Evolutionary conservation across 2,113 vertebrate species (phyloP), one percentile per base, ranked within the genome.

Genomic region (Aegithalos caudatus): DNA sequence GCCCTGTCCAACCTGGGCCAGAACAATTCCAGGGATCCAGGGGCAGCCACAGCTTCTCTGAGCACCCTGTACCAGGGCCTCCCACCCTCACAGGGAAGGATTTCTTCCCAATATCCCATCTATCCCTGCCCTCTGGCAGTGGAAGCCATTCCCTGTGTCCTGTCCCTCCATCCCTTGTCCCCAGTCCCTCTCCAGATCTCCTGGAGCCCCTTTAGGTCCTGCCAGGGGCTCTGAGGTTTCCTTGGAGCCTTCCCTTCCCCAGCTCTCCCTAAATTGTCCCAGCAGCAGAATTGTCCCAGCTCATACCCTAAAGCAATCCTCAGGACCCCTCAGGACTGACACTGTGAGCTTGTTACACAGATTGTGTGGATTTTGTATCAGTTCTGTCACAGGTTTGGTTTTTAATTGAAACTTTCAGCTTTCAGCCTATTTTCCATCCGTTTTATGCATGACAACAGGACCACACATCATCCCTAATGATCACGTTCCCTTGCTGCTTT

Each of bases 21-120:
- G 45, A 0, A 1, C 45, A 47, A 9, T 81, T 0, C 23, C 28
- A 60, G 61, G 23, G 45, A 67, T 67, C 44, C 71, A 86, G 78
- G n/a, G 28, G 7, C 69, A 81, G 37, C 45, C 38, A 38, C 60
- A 88, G 60, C 69, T 51, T 1, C 45, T 58, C 37, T 66, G 86
- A 37, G 10, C 33, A 57, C 3, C 44, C 45, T 66, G 44, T 44
- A 27, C 67, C 67, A 66, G 37, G 44, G 23, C 15, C 8, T 66
- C 0, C 2, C 69, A 14, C 23, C 6, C 19, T 81, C 60, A 1
- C 6, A n/a, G 37, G 0, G 0, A 29, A 0, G 1, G 45, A 24
- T 45, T 38, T 0, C 8, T 29, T n/a, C 38, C 7, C 53, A 66
- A 5, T 21, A 0, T 25, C 60, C 29, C 12, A 74, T 6, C n/a